Evolutionary conservation across 1,140 invertebrate genomes (phyloP).

Genomic region (Tetraneura akinire): DNA sequence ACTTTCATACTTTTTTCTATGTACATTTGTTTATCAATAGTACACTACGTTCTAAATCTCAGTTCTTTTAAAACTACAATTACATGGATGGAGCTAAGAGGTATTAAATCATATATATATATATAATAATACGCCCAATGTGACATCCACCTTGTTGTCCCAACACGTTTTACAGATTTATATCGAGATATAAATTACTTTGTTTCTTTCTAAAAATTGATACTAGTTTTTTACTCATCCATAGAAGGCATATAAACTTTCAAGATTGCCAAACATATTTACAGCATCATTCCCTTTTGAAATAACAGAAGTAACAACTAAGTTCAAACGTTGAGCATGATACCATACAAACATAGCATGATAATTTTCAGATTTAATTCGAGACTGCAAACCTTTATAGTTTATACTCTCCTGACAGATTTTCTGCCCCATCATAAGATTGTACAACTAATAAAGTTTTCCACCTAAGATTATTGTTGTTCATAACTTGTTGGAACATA

Average conservation of each 20-base stretch:
- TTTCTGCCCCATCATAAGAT: neutral
- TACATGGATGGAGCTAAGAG: no score
- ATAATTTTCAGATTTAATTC: neutral
- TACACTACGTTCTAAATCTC: no score
- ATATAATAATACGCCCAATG: no score
- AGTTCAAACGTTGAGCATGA: neutral
- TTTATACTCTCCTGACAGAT: neutral
- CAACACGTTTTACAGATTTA: neutral
- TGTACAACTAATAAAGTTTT: neutral
- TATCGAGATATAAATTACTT: neutral
- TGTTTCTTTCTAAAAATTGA: neutral
- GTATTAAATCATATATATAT: no score
- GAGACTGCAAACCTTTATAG: neutral
- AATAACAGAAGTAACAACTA: neutral
- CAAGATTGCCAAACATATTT: neutral
- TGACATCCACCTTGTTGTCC: neutral
- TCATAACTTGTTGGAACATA: neutral
- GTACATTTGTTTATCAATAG: no score
- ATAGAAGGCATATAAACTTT: neutral
- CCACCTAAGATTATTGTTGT: neutral
- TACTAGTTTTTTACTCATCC: neutral
- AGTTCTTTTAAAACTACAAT: no score
- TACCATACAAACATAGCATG: neutral
- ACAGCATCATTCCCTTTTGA: neutral
- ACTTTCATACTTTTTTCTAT: no score